Conservation (phyloP, 2,888 invertebrate genomes). For the Eupithecia subumbrata region DNA sequence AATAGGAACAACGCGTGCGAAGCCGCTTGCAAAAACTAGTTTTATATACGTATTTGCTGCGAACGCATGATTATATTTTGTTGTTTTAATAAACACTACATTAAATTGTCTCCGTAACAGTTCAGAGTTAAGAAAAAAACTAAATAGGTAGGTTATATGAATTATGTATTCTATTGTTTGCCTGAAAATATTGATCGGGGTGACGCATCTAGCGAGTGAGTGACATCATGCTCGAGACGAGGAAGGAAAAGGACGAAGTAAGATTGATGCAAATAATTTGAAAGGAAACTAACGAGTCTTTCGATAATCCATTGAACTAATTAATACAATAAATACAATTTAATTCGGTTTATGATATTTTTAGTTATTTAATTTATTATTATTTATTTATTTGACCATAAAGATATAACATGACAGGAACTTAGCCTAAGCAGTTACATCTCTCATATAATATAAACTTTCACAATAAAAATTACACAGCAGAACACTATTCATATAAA, state of each 20-base stretch:
- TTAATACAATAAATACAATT: neutral
- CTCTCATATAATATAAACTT: no score
- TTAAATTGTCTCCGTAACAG: neutral
- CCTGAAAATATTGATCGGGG: slow-evolving; percentile 4
- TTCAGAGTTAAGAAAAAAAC: neutral
- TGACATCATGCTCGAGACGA: neutral
- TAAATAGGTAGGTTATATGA: neutral
- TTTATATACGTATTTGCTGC: no score
- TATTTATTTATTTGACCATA: no score
- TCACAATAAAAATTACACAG: no score
- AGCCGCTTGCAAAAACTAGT: no score
- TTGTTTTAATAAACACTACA: neutral
- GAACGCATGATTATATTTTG: no score
- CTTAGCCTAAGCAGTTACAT: no score
- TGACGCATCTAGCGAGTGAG: neutral
- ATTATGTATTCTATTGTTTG: neutral
- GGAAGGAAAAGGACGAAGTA: neutral
- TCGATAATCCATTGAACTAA: neutral
- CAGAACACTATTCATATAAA: no score
- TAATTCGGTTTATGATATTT: neutral
- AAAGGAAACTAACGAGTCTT: neutral
- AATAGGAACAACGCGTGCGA: no score
- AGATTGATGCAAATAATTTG: neutral
- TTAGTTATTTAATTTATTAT: neutral
- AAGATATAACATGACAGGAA: no score